phyloP scores from a whole-genome alignment of 2,113 vertebrate species.

The Cyanocitta stelleri region DNA sequence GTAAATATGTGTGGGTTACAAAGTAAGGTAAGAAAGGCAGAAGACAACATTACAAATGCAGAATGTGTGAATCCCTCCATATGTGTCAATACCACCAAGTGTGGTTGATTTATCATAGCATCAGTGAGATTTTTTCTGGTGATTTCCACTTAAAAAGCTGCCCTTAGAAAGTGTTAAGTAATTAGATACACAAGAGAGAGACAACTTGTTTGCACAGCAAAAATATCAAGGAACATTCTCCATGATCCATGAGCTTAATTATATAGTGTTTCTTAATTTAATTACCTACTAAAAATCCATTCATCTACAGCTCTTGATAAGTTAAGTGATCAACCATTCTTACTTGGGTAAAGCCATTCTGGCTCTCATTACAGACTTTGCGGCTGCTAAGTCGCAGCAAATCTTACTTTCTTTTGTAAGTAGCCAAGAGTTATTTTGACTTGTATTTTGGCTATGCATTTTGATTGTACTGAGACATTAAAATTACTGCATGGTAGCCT shows the following conservation, averaged over 20 bases:
- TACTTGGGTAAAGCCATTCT: background rate
- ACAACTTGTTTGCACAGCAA: background rate
- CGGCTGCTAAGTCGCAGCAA: background rate
- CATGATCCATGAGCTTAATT: background rate
- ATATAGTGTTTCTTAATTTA: background rate
- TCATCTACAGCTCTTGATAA: background rate
- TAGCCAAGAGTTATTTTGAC: background rate
- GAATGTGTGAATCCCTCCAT: background rate
- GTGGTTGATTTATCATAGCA: background rate
- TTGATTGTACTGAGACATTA: background rate
- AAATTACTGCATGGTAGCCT: background rate
- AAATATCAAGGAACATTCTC: background rate
- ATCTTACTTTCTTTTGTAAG: background rate
- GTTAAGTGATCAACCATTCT: background rate
- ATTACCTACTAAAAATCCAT: background rate
- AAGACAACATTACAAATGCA: background rate
- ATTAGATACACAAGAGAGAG: background rate
- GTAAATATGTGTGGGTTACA: background rate
- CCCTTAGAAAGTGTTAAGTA: background rate
- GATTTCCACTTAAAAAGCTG: background rate
- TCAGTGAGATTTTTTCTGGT: background rate
- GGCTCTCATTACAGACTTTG: background rate
- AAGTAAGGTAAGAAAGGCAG: background rate
- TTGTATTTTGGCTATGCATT: background rate
- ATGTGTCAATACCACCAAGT: background rate